Base-by-base conservation (phyloP, 2,888 invertebrate species). In the Ischnus inquisitorius region DNA sequence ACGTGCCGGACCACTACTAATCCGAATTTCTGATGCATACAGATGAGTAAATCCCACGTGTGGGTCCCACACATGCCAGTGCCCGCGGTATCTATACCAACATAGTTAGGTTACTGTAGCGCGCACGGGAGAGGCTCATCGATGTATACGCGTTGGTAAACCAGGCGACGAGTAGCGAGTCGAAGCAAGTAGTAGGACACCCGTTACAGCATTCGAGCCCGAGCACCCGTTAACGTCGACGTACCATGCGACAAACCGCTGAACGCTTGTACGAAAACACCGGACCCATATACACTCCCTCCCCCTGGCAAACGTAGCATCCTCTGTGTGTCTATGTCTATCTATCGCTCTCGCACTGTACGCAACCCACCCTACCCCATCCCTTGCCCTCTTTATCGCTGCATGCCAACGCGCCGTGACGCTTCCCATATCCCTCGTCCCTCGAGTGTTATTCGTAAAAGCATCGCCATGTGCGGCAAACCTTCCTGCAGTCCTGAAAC, bases 181-280 rank as follows among this genome's bases (percentile, higher is more conserved):
- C 64, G 69, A 71, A 64, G 69, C 69, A 71, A 71, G 64, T 28
- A 68, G 77, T 77, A 68, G 77, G 85, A 86, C 88, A 87, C 85
- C 86, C 89, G 89, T 88, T 76, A 69, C 57, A 51, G 65, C 43
- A 74, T 82, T 64, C 67, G 69, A 69, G 76, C 60, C 57, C 28
- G 57, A 28, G 57, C 22, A 72, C 67, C 68, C 78, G 84, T 81
- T 81, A 79, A 85, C 85, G 82, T 84, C 69, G 79, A 77, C 71
- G 84, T 77, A 79, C 82, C 75, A 67, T 77, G 79, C 82, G 85
- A 82, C 85, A 87, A 87, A 87, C 86, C 85, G 78, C 82, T 54
- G 83, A 86, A 86, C 85, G 85, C 85, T 87, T 83, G 86, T 85
- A 85, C 85, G 85, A 87, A 87, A 87, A 87, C 85, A 87, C 78